Evolutionary conservation across 2,888 invertebrate species (phyloP), one percentile per base, ranked within the genome.

Genomic region (Eupithecia insigniata): DNA sequence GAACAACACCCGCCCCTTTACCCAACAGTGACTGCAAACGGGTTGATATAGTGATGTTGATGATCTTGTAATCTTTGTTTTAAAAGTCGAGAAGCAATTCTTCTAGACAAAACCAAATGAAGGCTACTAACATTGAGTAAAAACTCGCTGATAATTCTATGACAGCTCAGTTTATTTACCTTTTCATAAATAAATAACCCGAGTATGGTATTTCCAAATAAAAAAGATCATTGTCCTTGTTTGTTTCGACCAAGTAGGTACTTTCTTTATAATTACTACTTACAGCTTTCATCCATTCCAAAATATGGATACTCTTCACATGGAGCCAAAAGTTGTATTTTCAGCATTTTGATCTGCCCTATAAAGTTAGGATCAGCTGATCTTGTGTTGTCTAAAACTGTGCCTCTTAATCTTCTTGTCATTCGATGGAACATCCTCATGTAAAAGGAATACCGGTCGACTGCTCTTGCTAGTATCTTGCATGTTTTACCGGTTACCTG

Each of bases 271-370:
- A 43, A 1, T 4, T 43, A 43, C 14, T 43, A 88, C 96, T 95
- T 94, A 97, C 97, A 98, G 80, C 95, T 95, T 90, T 98, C 98
- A 84, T 96, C 95, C 96, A 97, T 97, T 66, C 95, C 88, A 46
- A 96, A 89, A 75, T 95, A 89, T 0, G 98, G 98, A 82, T 95
- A 94, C 0, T 91, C 89, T 81, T 96, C 95, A 85, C 98, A 98
- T 0, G 94, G 89, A 8, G 91, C 87, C 30, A 87, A 90, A 66
- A 97, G 88, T 46, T 95, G 86, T 0, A 98, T 92, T 18, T 92
- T 83, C 18, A 97, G 82, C 22, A 87, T 81, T 16, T 86, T 85
- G n/a, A 97, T 58, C 3, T 62, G 67, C 0, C 84, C 86, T 28
- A 66, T 71, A 43, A 73, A 77, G 34, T 81, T 69, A 0, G 66